Evolutionary conservation across 2,113 vertebrate genomes (phyloP), one percentile per base, ranked within the genome.

Genomic region (Lophura nycthemera): DNA sequence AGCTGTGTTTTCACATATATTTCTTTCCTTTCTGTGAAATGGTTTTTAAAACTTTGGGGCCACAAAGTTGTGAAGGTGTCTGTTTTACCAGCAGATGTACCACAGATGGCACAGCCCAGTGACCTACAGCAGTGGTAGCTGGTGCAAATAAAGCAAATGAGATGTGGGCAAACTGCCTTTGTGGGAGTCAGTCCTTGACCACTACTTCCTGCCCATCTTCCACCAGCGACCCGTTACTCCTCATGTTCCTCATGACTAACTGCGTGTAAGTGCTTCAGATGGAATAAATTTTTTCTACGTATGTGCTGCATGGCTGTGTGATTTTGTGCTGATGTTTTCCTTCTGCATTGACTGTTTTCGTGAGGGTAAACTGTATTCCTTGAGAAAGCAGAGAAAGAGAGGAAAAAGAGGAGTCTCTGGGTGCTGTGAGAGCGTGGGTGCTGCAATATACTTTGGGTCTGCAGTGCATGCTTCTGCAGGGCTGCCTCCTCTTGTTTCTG

Each of bases 211-310:
- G 80, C 93, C 59, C 96, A 88, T 94, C 91, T 96, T 92, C 91
- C 97, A 97, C 96, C 96, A 97, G 97, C 97, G 96, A 50, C 97
- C 96, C 95, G n/a, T 97, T 94, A 6, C 92, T 97, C 93, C 96
- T 94, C 95, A n/a, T 96, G 85, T 90, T 97, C 91, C 96, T 95
- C 94, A 92, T 97, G 80, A 97, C 96, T 97, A 96, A 97, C 48
- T 96, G 25, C 1, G 83, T 97, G 96, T 97, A 96, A 96, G 97
- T 98, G 94, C 97, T 98, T 97, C 97, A 93, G 96, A 95, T 92
- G 90, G 96, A 98, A 98, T 98, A 98, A 98, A 98, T 97, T 95
- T 98, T 98, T 98, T 98, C 97, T 98, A 98, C 86, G 19, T 96
- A 97, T 85, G 47, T 2, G 32, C 71, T n/a, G 83, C 32, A 10